Percentiles rank a stretch among this genome's conserved stretches.
Conservation (phyloP, 2,888 invertebrate genomes). For the Hyppa rectilinea region DNA sequence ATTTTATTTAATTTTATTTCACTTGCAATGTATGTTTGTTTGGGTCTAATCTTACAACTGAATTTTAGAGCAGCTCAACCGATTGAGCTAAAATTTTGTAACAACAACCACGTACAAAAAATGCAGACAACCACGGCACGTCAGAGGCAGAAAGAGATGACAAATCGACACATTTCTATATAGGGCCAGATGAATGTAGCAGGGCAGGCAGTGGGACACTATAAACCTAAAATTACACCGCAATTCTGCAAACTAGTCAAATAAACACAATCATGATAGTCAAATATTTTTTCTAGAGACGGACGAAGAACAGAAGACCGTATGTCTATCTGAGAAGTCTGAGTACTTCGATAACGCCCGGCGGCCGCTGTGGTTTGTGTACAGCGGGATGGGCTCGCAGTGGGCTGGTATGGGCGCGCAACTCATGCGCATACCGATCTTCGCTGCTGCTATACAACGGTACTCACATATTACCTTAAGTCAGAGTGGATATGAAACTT, state of each 20-base stretch:
- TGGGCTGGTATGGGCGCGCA: conserved; percentile 93
- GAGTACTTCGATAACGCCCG: conserved; percentile 84
- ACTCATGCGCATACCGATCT: conserved; percentile 92
- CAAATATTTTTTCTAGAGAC: conserved; percentile 58
- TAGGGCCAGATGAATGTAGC: not conserved
- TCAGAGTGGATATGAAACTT: not conserved
- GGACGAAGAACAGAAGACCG: conserved; percentile 72
- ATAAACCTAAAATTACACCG: not conserved
- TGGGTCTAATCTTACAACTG: too few relatives aligned
- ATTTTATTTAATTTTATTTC: too few relatives aligned
- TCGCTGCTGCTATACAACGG: conserved; percentile 89
- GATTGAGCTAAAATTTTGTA: too few relatives aligned
- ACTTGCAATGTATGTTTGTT: too few relatives aligned
- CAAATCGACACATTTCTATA: not conserved
- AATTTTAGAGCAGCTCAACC: too few relatives aligned
- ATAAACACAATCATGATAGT: not conserved
- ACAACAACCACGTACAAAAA: too few relatives aligned
- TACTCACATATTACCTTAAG: conserved; percentile 52
- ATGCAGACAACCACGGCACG: not conserved
- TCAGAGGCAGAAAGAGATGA: not conserved
- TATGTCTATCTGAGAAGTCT: conserved; percentile 86
- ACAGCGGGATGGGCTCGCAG: conserved; percentile 94
- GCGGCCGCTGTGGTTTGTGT: conserved; percentile 92
- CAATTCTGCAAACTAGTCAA: not conserved
- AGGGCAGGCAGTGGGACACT: not conserved